Evolutionary conservation across 2,888 invertebrate genomes (phyloP).

Genomic region (Theretra japonica): DNA sequence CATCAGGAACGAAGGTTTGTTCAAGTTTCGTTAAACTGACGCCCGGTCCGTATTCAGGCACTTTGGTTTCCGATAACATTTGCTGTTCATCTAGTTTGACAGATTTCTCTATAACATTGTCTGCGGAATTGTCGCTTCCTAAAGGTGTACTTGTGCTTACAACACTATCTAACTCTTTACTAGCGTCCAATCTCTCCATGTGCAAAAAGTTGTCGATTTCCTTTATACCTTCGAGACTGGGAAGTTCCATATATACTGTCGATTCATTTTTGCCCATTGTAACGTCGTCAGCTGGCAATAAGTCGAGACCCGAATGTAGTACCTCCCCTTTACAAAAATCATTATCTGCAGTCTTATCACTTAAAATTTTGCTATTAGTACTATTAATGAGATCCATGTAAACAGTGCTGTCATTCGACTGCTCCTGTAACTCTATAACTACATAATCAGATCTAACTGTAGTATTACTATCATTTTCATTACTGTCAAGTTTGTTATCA

Average conservation of each 20-base stretch:
- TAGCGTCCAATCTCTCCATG: conserved; percentile 60
- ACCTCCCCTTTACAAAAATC: conserved; percentile 42
- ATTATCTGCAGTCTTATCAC: conserved; percentile 49
- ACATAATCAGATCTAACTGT: conserved; percentile 51
- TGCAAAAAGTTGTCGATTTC: conserved; percentile 66
- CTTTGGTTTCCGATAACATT: conserved; percentile 55
- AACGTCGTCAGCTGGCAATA: conserved; percentile 30
- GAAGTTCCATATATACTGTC: conserved; percentile 76
- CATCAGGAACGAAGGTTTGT: conserved; percentile 65
- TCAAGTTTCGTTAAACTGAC: conserved; percentile 61
- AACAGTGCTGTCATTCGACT: conserved; percentile 57
- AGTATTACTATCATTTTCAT: conserved; percentile 38
- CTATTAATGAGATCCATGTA: conserved; percentile 75
- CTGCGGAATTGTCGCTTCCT: conserved; percentile 62
- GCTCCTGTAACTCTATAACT: conserved; percentile 42
- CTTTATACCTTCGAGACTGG: conserved; percentile 59
- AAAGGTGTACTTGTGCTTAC: conserved; percentile 71
- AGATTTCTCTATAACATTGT: conserved; percentile 55
- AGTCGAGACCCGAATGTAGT: conserved; percentile 49
- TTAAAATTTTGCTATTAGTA: conserved; percentile 59
- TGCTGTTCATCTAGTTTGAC: conserved; percentile 48
- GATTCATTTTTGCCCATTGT: conserved; percentile 64
- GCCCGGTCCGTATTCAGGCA: conserved; percentile 56
- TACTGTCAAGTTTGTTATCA: conserved; percentile 31
- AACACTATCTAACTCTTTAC: conserved; percentile 46